Evolutionary conservation across 2,888 invertebrate species (phyloP).

Genomic region (Machimus atricapillus): DNA sequence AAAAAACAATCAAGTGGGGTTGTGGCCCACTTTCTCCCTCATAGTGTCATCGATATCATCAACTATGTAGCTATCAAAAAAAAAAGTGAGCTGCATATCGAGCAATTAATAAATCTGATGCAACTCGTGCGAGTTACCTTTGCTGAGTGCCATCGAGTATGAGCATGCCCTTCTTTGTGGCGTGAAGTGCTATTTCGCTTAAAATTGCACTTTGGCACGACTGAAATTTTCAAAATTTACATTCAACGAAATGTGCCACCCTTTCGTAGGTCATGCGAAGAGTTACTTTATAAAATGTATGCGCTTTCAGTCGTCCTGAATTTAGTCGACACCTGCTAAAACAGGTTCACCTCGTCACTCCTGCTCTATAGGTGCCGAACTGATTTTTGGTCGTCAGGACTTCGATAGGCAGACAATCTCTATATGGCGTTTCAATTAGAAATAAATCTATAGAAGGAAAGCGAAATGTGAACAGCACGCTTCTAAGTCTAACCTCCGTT

Average conservation of each 20-base stretch:
- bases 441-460: constrained; percentile 48
- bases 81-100: background rate
- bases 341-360: background rate
- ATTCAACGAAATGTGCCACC: constrained; percentile 8
- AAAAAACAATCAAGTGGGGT: background rate
- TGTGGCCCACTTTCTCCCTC: background rate
- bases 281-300: background rate
- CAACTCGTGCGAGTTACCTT: background rate
- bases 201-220: constrained; percentile 38
- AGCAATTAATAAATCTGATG: background rate
- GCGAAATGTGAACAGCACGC: background rate
- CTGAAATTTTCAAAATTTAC: constrained; percentile 31
- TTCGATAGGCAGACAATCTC: constrained; percentile 17
- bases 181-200: background rate
- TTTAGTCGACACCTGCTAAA: background rate
- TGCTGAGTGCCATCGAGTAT: background rate
- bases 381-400: background rate
- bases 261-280: background rate
- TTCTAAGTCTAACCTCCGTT: background rate
- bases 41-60: background rate
- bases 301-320: background rate
- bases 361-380: too few species aligned
- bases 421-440: constrained; percentile 50
- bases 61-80: background rate
- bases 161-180: background rate